These are phyloP conservation scores for Hyles lineata DNA, from an alignment of 2,888 invertebrate species.

Conservation along the genomic window DNA sequence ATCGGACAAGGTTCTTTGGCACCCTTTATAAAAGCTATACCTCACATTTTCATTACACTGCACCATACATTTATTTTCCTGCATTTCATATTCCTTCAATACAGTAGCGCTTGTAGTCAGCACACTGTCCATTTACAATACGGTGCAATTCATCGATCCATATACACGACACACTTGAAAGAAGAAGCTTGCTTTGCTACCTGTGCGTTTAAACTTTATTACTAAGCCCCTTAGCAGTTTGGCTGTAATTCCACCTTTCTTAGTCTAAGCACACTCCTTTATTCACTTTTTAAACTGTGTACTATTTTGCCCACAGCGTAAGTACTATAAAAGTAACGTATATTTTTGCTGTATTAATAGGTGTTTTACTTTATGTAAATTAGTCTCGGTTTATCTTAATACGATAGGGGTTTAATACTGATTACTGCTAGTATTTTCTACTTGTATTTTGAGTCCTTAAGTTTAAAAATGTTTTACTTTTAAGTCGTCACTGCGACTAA, in stretches of 20 bases:
- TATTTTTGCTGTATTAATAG: neutral
- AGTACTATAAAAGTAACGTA: neutral
- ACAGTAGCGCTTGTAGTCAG: neutral
- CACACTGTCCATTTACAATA: slow-evolving; percentile 18
- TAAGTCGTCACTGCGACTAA: too few relatives aligned
- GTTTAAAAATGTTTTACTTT: too few relatives aligned
- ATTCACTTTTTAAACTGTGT: slow-evolving; percentile 3
- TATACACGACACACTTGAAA: slow-evolving; percentile 66
- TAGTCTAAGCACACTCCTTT: neutral
- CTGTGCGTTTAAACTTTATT: slow-evolving; percentile 23
- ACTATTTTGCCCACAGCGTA: neutral
- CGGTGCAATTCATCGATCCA: slow-evolving; percentile 48
- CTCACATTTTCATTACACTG: too few relatives aligned
- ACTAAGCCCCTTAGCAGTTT: slow-evolving; percentile 22
- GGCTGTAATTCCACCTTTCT: slow-evolving; percentile 8
- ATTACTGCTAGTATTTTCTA: neutral
- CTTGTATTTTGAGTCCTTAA: neutral
- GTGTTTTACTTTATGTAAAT: too few relatives aligned
- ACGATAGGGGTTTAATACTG: too few relatives aligned
- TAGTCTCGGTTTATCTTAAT: too few relatives aligned
- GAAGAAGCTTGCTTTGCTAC: slow-evolving; percentile 32
- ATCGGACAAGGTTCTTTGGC: too few relatives aligned
- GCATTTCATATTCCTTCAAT: neutral
- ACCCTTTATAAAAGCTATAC: too few relatives aligned
- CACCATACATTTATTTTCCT: neutral